Percentiles rank a stretch among this genome's conserved stretches.
phyloP scores from a whole-genome alignment of 1,140 invertebrate genomes.

The Temnothorax curvispinosus region DNA sequence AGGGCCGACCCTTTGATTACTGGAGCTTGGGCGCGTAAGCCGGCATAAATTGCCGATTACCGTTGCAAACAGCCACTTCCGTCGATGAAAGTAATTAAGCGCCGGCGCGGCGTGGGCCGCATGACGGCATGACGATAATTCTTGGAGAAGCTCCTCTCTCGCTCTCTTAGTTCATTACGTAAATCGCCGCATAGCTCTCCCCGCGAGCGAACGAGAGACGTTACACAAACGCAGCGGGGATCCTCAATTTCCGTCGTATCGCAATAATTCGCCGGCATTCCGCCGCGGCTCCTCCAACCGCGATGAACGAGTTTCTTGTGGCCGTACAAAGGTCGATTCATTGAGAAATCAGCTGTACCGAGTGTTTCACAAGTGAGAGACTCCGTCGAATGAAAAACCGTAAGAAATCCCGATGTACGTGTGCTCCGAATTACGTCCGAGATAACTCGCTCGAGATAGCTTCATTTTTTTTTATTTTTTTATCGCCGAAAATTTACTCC shows the following conservation, averaged over 20 bases:
- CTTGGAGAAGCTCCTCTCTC: slow-evolving; percentile 38
- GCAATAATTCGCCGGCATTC: slow-evolving; percentile 57
- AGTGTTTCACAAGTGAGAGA: neutral
- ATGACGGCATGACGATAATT: slow-evolving; percentile 54
- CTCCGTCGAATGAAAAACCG: neutral
- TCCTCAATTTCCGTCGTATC: slow-evolving; percentile 57
- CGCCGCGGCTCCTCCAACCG: slow-evolving; percentile 3
- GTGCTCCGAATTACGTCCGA: neutral
- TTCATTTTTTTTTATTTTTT: neutral
- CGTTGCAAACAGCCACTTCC: slow-evolving; percentile 57
- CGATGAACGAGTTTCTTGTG: slow-evolving; percentile 61
- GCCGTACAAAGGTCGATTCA: slow-evolving; percentile 61
- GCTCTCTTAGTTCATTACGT: slow-evolving; percentile 53
- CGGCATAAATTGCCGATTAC: slow-evolving; percentile 61
- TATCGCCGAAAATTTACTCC: neutral
- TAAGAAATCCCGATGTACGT: too few species aligned
- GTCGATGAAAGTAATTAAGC: slow-evolving; percentile 60
- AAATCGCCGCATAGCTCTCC: slow-evolving; percentile 41
- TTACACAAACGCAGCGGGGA: slow-evolving; percentile 37
- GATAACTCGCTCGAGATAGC: neutral
- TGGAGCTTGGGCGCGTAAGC: slow-evolving; percentile 35
- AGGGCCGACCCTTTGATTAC: slow-evolving; percentile 41
- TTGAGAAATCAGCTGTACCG: slow-evolving; percentile 51
- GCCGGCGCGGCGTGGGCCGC: slow-evolving; percentile 36
- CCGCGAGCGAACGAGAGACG: slow-evolving; percentile 1